These are phyloP conservation scores for Anthopleura sola DNA, from an alignment of 64 coral and sea anemone genomes.

Conservation along the genomic window DNA sequence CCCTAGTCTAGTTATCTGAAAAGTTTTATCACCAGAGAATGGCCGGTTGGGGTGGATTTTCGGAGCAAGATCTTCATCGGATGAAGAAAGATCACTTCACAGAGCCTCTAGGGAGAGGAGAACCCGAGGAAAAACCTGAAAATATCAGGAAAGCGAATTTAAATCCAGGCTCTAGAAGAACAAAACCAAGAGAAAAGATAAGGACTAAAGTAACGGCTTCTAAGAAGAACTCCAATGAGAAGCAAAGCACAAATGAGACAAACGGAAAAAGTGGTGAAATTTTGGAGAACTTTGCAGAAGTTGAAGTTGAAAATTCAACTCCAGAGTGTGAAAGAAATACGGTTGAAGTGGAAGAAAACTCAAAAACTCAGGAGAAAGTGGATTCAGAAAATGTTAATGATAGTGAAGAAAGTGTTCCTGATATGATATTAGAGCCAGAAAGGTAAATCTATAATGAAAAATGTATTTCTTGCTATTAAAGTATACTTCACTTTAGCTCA, in stretches of 20 bases:
- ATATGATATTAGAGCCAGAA: constrained; percentile 36
- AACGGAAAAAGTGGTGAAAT: background rate
- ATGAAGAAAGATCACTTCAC: constrained; percentile 23
- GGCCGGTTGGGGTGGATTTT: constrained; percentile 62
- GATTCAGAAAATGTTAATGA: background rate
- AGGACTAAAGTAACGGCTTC: background rate
- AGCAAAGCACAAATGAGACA: background rate
- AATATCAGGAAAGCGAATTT: constrained; percentile 22
- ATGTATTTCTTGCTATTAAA: background rate
- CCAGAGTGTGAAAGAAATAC: constrained; percentile 47
- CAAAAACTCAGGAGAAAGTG: background rate
- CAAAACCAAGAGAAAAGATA: constrained; percentile 52
- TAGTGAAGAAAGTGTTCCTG: background rate
- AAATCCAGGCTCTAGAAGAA: constrained; percentile 28
- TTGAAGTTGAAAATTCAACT: background rate
- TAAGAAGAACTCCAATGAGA: background rate
- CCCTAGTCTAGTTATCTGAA: background rate
- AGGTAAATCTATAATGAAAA: constrained; percentile 2
- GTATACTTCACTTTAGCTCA: no score
- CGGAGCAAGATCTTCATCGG: constrained; percentile 43
- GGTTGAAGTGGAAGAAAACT: background rate
- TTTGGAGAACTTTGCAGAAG: background rate
- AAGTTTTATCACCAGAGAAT: background rate
- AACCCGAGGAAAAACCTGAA: background rate
- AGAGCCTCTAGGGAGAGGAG: background rate